These are phyloP conservation scores for Xenopus tropicalis DNA, from an alignment of 2,113 vertebrate genomes.

Conservation along the genomic window DNA sequence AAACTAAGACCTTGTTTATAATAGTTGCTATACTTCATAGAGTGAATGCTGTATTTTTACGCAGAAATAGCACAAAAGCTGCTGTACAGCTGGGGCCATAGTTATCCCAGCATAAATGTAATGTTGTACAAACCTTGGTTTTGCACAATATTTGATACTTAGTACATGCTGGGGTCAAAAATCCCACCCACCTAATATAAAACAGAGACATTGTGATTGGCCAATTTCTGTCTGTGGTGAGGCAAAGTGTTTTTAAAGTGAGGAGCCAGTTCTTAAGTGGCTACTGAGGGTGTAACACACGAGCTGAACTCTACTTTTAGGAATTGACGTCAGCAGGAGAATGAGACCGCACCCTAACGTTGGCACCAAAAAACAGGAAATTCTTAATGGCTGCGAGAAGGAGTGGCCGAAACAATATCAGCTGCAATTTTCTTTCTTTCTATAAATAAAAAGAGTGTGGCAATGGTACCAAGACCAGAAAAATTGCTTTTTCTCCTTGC, in stretches of 20 bases:
- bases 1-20: too few relatives aligned
- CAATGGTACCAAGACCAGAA: conserved; percentile 14
- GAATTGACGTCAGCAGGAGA: conserved; percentile 47
- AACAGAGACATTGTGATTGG: not conserved
- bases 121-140: too few relatives aligned
- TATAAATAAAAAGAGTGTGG: conserved; percentile 38
- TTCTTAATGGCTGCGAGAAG: conserved; percentile 57
- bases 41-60: too few relatives aligned
- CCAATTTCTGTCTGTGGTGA: conserved; percentile 14
- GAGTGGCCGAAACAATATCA: conserved; percentile 51
- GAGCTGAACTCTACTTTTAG: conserved; percentile 56
- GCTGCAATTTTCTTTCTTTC: conserved; percentile 41
- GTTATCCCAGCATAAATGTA: too few relatives aligned
- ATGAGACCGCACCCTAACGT: conserved; percentile 51
- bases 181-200: too few relatives aligned
- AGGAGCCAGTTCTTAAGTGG: conserved; percentile 47
- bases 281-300: conserved; percentile 53
- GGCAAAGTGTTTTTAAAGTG: conserved; percentile 50
- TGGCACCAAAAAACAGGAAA: conserved; percentile 55
- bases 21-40: too few relatives aligned
- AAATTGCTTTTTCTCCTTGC: conserved; percentile 41
- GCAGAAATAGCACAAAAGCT: too few relatives aligned
- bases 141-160: too few relatives aligned
- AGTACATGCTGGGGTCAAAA: too few relatives aligned
- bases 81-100: too few relatives aligned